A percentile compares a stretch with the other conserved stretches of the same genome.
Conservation (phyloP, 2,797 vertebrate species). For the Chromis chromis region DNA sequence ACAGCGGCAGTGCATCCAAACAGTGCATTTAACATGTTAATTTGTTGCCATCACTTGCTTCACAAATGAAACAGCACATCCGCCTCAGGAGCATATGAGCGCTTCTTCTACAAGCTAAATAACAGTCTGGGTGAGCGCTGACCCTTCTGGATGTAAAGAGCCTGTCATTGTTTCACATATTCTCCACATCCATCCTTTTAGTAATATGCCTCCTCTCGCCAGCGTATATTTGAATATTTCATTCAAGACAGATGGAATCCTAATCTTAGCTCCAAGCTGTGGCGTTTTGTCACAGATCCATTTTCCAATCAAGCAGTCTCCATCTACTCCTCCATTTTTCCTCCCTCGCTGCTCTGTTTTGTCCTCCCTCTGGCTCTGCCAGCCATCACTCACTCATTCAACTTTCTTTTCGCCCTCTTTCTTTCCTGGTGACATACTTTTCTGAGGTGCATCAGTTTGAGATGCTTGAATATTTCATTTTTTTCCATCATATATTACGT, state of each 20-base stretch:
- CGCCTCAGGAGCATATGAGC: constrained; percentile 41
- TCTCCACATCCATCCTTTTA: constrained; percentile 82
- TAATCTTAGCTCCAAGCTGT: constrained; percentile 89
- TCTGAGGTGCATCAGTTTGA: constrained; percentile 52
- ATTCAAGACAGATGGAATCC: constrained; percentile 89
- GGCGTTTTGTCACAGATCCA: constrained; percentile 86
- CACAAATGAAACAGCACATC: constrained; percentile 37
- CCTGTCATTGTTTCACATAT: constrained; percentile 81
- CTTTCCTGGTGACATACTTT: constrained; percentile 57
- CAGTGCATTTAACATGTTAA: constrained; percentile 16
- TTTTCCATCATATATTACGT: constrained; percentile 45
- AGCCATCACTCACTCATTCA: constrained; percentile 69
- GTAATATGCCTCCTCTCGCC: constrained; percentile 79
- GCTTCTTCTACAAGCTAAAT: constrained; percentile 46
- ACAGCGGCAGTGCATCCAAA: constrained; percentile 24
- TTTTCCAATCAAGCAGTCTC: constrained; percentile 83
- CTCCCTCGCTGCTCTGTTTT: constrained; percentile 59
- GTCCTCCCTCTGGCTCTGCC: constrained; percentile 74
- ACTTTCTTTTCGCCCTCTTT: constrained; percentile 63
- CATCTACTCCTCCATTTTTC: constrained; percentile 76
- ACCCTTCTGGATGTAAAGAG: constrained; percentile 73
- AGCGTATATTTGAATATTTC: constrained; percentile 87
- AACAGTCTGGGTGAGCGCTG: constrained; percentile 58
- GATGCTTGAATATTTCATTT: constrained; percentile 64
- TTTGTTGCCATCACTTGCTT: constrained; percentile 33